These are phyloP conservation scores for Lasaia peninsularis DNA, from an alignment of 1,140 invertebrate species.

Conservation along the genomic window DNA sequence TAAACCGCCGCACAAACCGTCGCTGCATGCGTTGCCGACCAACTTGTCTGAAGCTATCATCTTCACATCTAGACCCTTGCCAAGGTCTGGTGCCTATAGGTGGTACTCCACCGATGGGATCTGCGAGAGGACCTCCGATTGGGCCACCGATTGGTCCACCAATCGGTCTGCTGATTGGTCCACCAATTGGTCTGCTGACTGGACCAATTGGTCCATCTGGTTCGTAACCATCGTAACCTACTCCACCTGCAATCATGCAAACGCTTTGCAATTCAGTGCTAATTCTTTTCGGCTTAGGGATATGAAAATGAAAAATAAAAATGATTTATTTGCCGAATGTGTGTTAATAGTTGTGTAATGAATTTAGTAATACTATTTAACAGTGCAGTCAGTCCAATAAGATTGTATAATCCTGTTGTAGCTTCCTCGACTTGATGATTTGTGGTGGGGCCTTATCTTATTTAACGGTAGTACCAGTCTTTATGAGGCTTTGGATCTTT, in stretches of 20 bases:
- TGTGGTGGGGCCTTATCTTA: too few relatives aligned
- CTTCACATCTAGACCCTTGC: constrained; percentile 81
- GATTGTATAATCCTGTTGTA: too few relatives aligned
- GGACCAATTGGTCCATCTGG: constrained; percentile 53
- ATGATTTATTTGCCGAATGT: too few relatives aligned
- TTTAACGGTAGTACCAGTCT: too few relatives aligned
- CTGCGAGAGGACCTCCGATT: constrained; percentile 52
- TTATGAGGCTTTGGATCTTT: too few relatives aligned
- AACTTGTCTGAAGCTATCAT: constrained; percentile 89
- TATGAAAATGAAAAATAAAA: too few relatives aligned
- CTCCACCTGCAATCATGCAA: constrained; percentile 31
- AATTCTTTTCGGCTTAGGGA: too few relatives aligned
- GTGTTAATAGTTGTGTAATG: too few relatives aligned
- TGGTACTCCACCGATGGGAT: constrained; percentile 37
- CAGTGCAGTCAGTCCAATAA: too few relatives aligned
- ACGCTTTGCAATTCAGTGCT: too few relatives aligned
- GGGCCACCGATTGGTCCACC: constrained; percentile 46
- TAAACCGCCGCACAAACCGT: constrained; percentile 86
- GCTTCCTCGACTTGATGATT: too few relatives aligned
- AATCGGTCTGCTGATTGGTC: constrained; percentile 37
- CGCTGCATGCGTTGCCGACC: constrained; percentile 87
- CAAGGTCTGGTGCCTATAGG: constrained; percentile 55
- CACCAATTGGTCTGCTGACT: constrained; percentile 47
- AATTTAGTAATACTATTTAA: too few relatives aligned
- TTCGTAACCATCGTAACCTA: constrained; percentile 53